Conservation (phyloP, 2,888 invertebrate genomes). For the Aquatica leii region DNA sequence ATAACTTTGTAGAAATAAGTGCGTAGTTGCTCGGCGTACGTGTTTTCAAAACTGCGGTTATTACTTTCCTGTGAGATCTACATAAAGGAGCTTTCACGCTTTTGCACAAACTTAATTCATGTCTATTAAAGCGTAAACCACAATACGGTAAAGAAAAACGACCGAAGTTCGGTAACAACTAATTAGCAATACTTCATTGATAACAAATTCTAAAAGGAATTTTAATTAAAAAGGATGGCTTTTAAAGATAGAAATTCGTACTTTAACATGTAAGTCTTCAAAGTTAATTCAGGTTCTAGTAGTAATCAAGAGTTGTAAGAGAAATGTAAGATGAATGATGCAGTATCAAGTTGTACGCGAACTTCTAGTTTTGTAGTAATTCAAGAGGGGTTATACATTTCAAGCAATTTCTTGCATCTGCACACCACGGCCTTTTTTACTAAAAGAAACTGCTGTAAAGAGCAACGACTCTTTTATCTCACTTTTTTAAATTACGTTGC, state of each 20-base stretch:
- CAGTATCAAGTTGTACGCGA: constrained; percentile 5
- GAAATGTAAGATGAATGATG: constrained; percentile 15
- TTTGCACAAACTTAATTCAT: background rate
- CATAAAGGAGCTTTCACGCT: background rate
- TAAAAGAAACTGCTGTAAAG: constrained; percentile 9
- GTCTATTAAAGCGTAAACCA: constrained; percentile 4
- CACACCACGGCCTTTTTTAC: constrained; percentile 3
- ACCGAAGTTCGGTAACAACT: constrained; percentile 33
- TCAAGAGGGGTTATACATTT: background rate
- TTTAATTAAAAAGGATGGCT: constrained; percentile 34
- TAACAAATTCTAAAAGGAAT: constrained; percentile 35
- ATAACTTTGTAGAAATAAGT: too few relatives aligned
- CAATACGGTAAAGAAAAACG: constrained; percentile 26
- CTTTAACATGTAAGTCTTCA: constrained; percentile 17
- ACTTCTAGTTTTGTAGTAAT: background rate
- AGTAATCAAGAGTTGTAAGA: too few relatives aligned
- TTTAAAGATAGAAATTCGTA: constrained; percentile 22
- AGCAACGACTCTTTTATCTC: constrained; percentile 22
- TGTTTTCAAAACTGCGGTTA: too few relatives aligned
- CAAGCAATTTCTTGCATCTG: constrained; percentile 12
- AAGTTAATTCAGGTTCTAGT: constrained; percentile 29
- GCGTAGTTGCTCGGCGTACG: too few relatives aligned
- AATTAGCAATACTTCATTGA: constrained; percentile 36
- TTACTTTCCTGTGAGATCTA: too few relatives aligned
- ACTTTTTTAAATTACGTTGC: constrained; percentile 18